Evolutionary conservation across 2,888 invertebrate genomes (phyloP).

Genomic region (Chloromyia formosa): DNA sequence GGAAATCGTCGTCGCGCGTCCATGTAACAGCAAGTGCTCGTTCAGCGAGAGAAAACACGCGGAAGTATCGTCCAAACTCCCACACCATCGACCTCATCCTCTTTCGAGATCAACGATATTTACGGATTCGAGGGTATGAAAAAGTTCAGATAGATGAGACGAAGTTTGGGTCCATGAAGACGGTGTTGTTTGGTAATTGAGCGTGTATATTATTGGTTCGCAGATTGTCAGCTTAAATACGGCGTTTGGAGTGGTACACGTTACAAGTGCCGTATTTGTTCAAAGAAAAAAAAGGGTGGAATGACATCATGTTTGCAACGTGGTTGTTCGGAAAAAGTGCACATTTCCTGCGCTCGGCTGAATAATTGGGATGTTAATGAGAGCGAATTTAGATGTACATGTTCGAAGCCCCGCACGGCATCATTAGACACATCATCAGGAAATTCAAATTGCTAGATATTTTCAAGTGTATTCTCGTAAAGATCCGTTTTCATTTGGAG

Average conservation of each 20-base stretch:
- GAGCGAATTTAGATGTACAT: constrained; percentile 69
- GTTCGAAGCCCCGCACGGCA: constrained; percentile 65
- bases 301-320: constrained; percentile 71
- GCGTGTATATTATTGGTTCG: constrained; percentile 77
- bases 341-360: constrained; percentile 68
- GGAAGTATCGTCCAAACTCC: constrained; percentile 45
- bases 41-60: no score
- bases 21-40: no score
- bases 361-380: constrained; percentile 69
- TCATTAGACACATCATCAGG: constrained; percentile 7
- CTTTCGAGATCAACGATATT: constrained; percentile 51
- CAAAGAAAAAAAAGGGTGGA: constrained; percentile 68
- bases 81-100: background rate
- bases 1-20: no score
- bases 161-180: constrained; percentile 93
- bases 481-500: background rate
- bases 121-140: constrained; percentile 66
- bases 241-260: constrained; percentile 71
- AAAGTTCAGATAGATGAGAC: constrained; percentile 64
- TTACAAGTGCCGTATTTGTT: constrained; percentile 67
- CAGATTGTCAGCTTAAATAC: constrained; percentile 75
- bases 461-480: background rate
- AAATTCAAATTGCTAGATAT: constrained; percentile 38
- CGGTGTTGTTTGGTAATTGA: constrained; percentile 90
- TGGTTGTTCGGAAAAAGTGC: constrained; percentile 69